Base-by-base conservation (phyloP, 2,888 invertebrate species). In the Aradus depressus region DNA sequence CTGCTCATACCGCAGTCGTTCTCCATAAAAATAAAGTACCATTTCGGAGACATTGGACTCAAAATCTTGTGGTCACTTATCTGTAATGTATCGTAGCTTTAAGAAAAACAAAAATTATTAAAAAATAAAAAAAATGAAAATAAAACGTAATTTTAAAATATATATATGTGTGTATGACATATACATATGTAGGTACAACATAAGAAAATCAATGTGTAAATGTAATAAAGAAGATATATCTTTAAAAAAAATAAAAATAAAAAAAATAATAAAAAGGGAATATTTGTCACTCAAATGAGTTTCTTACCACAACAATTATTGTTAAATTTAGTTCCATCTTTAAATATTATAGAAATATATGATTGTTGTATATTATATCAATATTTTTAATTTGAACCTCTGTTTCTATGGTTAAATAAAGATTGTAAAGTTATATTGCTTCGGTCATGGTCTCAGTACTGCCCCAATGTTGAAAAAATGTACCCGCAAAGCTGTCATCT, bases 301-400 rank as follows among this genome's bases (percentile, higher is more conserved):
- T 54, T 54, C 51, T 54, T 51, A 54, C 54, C 54, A 48, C 54
- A 51, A 34, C 39, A 39, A 54, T 48, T 41, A 54, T 54, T 54
- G 54, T 54, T 54, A 45, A 31, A 51, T 48, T 35, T 54, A 54
- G 54, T 49, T 47, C 54, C 35, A 35, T 47, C 51, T 51, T 48
- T 51, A 54, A 48, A 25, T 54, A 51, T 45, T 54, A 54, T 51
- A 51, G 51, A 54, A 47, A 54, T 54, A 54, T 54, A 54, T 54
- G 51, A 51, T 51, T 54, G 54, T 54, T 54, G 54, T 54, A 54
- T 54, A 54, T 48, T 44, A 44, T 21, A 21, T 12, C 28, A 28
- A 26, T 23, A 14, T 22, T 32, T 44, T 44, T 34, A 21, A 21
- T 34, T n/a, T n/a, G n/a, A n/a, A n/a, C n/a, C n/a, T n/a, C n/a